Percentiles rank a stretch among this genome's conserved stretches.
Conservation (phyloP, 2,113 vertebrate genomes). For the Tauraco erythrolophus region DNA sequence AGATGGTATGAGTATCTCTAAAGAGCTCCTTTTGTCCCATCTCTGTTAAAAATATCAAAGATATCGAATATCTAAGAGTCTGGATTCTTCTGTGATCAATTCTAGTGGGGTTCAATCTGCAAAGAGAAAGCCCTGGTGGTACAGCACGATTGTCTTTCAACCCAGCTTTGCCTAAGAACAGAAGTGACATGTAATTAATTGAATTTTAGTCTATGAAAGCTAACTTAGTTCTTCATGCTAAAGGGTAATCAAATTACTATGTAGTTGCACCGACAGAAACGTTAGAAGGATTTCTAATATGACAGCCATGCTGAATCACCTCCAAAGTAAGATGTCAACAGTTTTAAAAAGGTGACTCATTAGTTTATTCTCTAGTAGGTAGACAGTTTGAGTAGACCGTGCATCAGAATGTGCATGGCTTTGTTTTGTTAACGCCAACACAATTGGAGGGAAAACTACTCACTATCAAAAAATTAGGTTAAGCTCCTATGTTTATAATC, state of each 20-base stretch:
- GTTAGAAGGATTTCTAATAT: background rate
- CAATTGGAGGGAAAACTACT: rapidly evolving
- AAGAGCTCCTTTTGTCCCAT: background rate
- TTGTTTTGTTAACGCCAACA: background rate
- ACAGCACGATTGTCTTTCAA: background rate
- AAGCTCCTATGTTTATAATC: background rate
- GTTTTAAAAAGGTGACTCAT: background rate
- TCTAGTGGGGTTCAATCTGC: background rate
- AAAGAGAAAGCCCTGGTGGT: background rate
- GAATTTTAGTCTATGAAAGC: background rate
- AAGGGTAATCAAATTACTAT: background rate
- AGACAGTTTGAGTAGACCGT: background rate
- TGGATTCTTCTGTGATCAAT: background rate
- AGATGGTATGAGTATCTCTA: background rate
- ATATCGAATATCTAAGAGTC: background rate
- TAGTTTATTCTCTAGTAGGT: background rate
- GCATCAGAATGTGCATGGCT: background rate
- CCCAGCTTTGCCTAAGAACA: background rate
- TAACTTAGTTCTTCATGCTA: background rate
- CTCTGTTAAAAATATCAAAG: background rate
- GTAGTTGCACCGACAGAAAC: background rate
- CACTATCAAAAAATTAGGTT: background rate
- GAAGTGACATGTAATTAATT: background rate
- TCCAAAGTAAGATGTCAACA: background rate
- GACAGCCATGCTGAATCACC: background rate